A percentile compares a stretch with the other conserved stretches of the same genome.
Conservation (phyloP, 2,113 vertebrate species). For the Mirounga angustirostris region DNA sequence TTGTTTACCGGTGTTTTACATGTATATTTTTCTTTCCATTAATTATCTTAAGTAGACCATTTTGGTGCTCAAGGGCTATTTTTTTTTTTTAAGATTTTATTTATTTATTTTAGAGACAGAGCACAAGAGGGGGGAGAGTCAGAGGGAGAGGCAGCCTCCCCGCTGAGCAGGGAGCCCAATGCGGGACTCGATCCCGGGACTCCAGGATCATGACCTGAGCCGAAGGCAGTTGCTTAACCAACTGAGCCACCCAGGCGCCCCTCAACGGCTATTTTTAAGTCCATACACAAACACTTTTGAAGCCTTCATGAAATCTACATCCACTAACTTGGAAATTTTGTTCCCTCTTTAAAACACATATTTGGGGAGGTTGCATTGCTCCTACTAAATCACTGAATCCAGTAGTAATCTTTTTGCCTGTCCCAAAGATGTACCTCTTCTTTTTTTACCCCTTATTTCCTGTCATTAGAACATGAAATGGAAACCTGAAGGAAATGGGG, state of each 20-base stretch:
- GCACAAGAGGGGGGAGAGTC: no score
- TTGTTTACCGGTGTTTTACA: not conserved
- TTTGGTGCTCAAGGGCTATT: not conserved
- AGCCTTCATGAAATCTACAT: not conserved
- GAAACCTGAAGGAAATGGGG: conserved; percentile 12
- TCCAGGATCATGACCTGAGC: no score
- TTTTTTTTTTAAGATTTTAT: not conserved
- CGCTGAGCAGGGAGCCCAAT: no score
- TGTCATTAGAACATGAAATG: conserved; percentile 32
- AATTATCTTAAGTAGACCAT: not conserved
- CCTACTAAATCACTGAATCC: not conserved
- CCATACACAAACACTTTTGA: not conserved
- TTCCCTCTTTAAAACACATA: not conserved
- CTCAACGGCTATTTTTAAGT: not conserved
- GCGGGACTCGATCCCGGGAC: no score
- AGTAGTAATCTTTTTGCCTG: not conserved
- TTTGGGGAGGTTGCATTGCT: not conserved
- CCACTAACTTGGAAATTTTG: not conserved
- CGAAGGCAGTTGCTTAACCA: no score
- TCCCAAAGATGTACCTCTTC: not conserved
- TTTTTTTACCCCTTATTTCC: not conserved
- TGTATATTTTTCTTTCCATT: not conserved
- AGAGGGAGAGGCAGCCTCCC: no score
- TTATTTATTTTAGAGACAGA: no score
- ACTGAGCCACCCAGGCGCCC: no score